Conservation (phyloP, 2,888 invertebrate genomes). For the Oscheius onirici region DNA sequence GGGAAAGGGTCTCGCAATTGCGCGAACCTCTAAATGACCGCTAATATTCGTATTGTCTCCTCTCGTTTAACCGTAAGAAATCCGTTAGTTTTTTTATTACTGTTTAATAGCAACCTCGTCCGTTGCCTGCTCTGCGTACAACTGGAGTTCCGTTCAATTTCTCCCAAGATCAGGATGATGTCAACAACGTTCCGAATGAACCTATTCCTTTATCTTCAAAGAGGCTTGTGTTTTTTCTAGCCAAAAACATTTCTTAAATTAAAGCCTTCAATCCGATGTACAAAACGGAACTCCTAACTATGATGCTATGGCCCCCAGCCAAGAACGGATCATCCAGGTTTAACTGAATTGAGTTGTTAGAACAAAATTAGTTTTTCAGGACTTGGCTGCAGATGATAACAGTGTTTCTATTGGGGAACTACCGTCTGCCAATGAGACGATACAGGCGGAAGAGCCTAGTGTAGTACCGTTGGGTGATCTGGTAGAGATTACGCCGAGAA, state of each 20-base stretch:
- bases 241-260: neutral
- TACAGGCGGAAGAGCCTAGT: constrained; percentile 7
- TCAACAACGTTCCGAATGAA: neutral
- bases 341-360: neutral
- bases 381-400: constrained; percentile 13
- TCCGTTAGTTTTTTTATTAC: neutral
- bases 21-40: neutral
- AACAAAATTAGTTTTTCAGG: constrained; percentile 5
- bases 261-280: neutral
- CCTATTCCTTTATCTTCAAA: neutral
- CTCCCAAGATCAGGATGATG: neutral
- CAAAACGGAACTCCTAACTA: neutral
- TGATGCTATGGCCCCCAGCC: constrained; percentile 4
- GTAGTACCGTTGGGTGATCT: constrained; percentile 13
- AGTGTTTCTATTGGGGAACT: constrained; percentile 23
- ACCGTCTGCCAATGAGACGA: neutral
- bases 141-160: neutral
- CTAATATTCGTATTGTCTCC: constrained; percentile 7
- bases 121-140: neutral
- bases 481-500: neutral
- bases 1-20: neutral
- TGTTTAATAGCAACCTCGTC: constrained; percentile 1
- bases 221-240: neutral
- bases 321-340: constrained; percentile 6
- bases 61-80: neutral